Percentiles rank a stretch among this genome's conserved stretches.
phyloP scores from a whole-genome alignment of 2,888 invertebrate species.

The Drosophila formosana region DNA sequence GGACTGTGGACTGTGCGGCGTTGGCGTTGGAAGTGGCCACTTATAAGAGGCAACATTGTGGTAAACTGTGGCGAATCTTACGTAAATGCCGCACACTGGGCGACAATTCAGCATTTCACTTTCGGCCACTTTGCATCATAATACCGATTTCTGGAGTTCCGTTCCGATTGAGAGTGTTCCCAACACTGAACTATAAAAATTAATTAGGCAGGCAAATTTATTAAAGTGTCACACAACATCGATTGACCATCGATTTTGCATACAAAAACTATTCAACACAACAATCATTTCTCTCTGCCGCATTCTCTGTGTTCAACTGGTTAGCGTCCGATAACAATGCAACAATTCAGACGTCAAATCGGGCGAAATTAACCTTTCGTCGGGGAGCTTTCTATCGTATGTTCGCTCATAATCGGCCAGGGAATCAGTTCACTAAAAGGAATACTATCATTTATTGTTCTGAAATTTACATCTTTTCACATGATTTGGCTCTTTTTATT shows the following conservation, averaged over 20 bases:
- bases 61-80: constrained; percentile 43
- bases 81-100: constrained; percentile 30
- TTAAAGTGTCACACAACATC: constrained; percentile 42
- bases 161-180: constrained; percentile 20
- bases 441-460: constrained; percentile 15
- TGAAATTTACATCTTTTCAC: constrained; percentile 3
- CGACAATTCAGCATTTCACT: constrained; percentile 63
- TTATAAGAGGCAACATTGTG: constrained; percentile 59
- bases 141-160: constrained; percentile 38
- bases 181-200: constrained; percentile 62
- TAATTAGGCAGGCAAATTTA: constrained; percentile 59
- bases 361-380: constrained; percentile 19
- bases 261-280: constrained; percentile 25
- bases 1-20: constrained; percentile 57
- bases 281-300: constrained; percentile 34
- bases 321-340: constrained; percentile 24
- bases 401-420: not conserved
- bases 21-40: constrained; percentile 47
- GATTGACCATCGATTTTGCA: constrained; percentile 43
- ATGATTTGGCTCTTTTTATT: not conserved
- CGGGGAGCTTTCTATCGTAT: constrained; percentile 37
- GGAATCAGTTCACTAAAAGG: constrained; percentile 5
- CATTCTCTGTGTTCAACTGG: constrained; percentile 26
- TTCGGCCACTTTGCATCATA: constrained; percentile 72
- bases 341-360: constrained; percentile 26